These are phyloP conservation scores for Parauchenoglanis punctatus DNA, from an alignment of 2,797 vertebrate species.

Conservation along the genomic window DNA sequence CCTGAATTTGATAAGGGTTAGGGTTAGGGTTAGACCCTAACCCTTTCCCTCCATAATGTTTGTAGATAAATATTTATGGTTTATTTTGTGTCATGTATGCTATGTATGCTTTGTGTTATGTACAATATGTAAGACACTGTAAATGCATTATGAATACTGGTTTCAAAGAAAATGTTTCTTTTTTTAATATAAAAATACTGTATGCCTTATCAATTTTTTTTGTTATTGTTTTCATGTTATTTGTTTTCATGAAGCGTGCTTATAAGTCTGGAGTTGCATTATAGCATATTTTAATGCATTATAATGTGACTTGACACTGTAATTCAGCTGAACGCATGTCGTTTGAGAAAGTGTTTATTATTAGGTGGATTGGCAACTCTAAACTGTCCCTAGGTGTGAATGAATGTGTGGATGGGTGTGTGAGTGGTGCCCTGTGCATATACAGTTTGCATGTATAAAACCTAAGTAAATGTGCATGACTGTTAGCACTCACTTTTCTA, in stretches of 20 bases:
- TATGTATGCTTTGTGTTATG: neutral
- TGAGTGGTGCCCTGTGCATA: neutral
- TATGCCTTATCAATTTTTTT: neutral
- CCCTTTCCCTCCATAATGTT: neutral
- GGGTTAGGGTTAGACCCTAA: too few species aligned
- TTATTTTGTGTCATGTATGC: neutral
- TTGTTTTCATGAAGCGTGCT: neutral
- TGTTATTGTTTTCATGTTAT: too few species aligned
- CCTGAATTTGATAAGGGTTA: neutral
- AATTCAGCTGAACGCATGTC: neutral
- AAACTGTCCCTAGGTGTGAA: neutral
- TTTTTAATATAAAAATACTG: neutral
- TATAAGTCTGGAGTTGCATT: neutral
- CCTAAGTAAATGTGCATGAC: constrained; percentile 9
- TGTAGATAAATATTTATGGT: neutral
- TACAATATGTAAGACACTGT: neutral
- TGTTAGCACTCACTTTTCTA: neutral
- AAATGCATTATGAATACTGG: neutral
- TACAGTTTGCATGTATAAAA: neutral
- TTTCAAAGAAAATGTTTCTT: neutral
- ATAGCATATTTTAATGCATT: neutral
- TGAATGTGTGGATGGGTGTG: neutral
- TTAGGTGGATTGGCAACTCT: neutral
- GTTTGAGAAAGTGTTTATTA: neutral
- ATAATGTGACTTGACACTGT: neutral